A percentile compares a stretch with the other conserved stretches of the same genome.
Evolutionary conservation across 2,113 vertebrate species (phyloP).

Genomic region (Hippocampus abdominalis): DNA sequence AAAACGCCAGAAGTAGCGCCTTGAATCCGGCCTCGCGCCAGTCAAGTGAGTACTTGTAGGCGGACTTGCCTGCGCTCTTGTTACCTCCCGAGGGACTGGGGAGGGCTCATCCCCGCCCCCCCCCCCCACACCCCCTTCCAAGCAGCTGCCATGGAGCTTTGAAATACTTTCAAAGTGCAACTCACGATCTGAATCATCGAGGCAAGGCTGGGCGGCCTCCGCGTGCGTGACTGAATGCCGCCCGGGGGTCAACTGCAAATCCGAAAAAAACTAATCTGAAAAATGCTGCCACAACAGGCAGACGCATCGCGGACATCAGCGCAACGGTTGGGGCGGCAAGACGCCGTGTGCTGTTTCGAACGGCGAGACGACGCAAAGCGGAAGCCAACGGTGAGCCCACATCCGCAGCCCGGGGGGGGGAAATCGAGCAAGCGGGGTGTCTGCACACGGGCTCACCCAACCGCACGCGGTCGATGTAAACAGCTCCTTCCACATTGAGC

Average conservation of each 20-base stretch:
- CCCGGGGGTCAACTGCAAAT: background rate
- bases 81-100: constrained; percentile 49
- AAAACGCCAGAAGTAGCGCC: background rate
- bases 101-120: constrained; percentile 49
- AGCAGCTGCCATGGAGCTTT: constrained; percentile 49
- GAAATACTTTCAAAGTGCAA: constrained; percentile 9
- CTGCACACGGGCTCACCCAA: constrained; percentile 18
- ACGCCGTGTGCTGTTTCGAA: background rate
- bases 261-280: background rate
- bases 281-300: too few relatives aligned
- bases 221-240: background rate
- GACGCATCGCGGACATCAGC: background rate
- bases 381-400: constrained; percentile 59
- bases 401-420: constrained; percentile 55
- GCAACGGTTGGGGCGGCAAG: background rate
- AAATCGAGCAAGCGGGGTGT: constrained; percentile 27
- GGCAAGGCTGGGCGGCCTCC: too few relatives aligned
- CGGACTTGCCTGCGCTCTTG: constrained; percentile 33
- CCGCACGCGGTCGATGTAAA: constrained; percentile 52
- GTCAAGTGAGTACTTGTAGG: constrained; percentile 9
- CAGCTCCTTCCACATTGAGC: constrained; percentile 10
- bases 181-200: background rate
- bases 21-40: constrained; percentile 6
- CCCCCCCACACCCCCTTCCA: constrained; percentile 43
- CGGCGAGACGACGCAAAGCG: constrained; percentile 37